Evolutionary conservation across 35 echinoderm and acorn worm species (phyloP), one percentile per base, ranked within the genome.

Genomic region (Apostichopus japonicus): DNA sequence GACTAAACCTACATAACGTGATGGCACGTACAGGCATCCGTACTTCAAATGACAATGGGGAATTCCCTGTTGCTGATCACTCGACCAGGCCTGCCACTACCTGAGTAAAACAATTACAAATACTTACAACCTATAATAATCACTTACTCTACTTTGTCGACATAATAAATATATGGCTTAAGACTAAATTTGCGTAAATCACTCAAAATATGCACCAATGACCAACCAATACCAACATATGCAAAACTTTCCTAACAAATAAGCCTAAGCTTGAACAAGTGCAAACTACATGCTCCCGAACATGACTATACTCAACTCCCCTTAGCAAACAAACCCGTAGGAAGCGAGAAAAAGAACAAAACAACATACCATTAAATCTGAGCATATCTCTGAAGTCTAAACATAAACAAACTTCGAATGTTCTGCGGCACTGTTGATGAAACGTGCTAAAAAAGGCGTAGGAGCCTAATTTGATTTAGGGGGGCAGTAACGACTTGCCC

Each of bases 11-110:
- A 80, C 22, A 44, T 27, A 80, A 27, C 21, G 21, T 27, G 22
- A 44, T 80, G 78, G 78, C 78, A 80, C 83, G 83, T 86, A 86
- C 55, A 86, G 83, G 83, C 83, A 86, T 86, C 83, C 83, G 83
- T 58, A 24, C 80, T 83, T 83, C 80, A 83, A 83, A 83, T 83
- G 80, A 83, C 54, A 83, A 83, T 83, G 25, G 54, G 80, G 80
- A 83, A 83, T 83, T 0, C 16, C 52, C 80, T 17, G 4, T 83
- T 56, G 80, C 5, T 83, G 80, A 83, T 83, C 80, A 83, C 22
- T 83, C 80, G 80, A 83, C 80, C 80, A 83, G 80, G 80, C 80
- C 80, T 83, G 80, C 24, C 33, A 80, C 1, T 22, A 83, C 80
- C 80, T 56, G 5, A 83, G 80, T 83, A 83, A 83, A 83, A 83